Evolutionary conservation across 1,140 invertebrate genomes (phyloP).

Genomic region (Zaprionus gabonicus): DNA sequence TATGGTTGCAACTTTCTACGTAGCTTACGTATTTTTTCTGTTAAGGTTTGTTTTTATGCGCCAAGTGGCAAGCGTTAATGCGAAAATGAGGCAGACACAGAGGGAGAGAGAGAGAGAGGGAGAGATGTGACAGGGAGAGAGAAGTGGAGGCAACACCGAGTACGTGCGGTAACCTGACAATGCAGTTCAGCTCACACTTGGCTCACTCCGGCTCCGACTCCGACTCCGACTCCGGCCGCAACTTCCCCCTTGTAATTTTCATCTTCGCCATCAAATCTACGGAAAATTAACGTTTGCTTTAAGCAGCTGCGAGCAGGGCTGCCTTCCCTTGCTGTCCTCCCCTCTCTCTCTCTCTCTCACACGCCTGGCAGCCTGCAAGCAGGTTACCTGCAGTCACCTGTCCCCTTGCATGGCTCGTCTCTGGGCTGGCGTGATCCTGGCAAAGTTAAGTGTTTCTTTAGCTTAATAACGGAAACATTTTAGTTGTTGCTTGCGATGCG

Average conservation of each 20-base stretch:
- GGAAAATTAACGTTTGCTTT: constrained; percentile 64
- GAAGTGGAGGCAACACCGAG: neutral
- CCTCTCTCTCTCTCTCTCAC: neutral
- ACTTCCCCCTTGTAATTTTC: neutral
- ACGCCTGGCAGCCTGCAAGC: neutral
- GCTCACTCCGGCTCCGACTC: neutral
- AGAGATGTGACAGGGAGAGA: neutral
- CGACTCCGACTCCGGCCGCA: neutral
- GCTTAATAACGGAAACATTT: constrained; percentile 83
- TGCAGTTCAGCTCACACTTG: neutral
- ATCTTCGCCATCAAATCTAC: constrained; percentile 42
- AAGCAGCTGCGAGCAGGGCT: neutral
- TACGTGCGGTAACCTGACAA: neutral
- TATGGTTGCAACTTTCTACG: neutral
- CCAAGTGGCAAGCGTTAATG: constrained; percentile 3
- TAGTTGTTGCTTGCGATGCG: constrained; percentile 57
- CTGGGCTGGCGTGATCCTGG: constrained; percentile 55
- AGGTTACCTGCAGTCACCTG: constrained; percentile 45
- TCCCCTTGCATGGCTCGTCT: constrained; percentile 4
- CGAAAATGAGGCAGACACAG: neutral
- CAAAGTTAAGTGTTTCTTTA: constrained; percentile 83
- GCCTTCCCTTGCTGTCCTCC: neutral
- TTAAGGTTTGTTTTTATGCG: constrained; percentile 2
- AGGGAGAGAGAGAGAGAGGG: neutral
- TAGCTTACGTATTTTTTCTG: neutral